These are phyloP conservation scores for Lymantria dispar DNA, from an alignment of 2,888 invertebrate genomes.

Conservation along the genomic window DNA sequence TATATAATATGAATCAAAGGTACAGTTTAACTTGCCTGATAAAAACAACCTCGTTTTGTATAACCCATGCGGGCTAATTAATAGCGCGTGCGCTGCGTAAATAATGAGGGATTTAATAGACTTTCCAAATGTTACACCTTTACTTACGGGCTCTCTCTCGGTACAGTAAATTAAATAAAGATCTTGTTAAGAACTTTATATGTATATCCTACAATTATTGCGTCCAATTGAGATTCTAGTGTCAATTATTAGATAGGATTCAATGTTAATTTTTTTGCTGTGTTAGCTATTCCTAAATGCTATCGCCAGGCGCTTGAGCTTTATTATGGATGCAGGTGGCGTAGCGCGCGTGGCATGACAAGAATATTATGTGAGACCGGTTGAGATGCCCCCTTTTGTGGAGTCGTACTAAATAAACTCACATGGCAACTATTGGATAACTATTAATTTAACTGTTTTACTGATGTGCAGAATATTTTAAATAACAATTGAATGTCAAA, in stretches of 20 bases:
- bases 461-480: conserved; percentile 42
- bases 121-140: conserved; percentile 31
- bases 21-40: conserved; percentile 28
- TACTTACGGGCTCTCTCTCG: conserved; percentile 9
- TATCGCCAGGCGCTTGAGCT: conserved; percentile 56
- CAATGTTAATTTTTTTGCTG: conserved; percentile 8
- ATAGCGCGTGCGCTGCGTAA: conserved; percentile 51
- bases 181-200: not conserved
- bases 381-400: conserved; percentile 60
- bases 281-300: conserved; percentile 44
- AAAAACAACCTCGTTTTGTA: conserved; percentile 55
- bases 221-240: no score
- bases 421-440: conserved; percentile 42
- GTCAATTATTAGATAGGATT: not conserved
- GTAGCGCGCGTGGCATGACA: conserved; percentile 62
- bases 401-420: conserved; percentile 42
- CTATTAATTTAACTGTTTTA: conserved; percentile 40
- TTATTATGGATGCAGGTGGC: conserved; percentile 71
- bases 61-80: conserved; percentile 62
- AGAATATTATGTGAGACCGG: conserved; percentile 66
- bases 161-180: not conserved
- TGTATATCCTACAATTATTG: not conserved
- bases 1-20: conserved; percentile 42
- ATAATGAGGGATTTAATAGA: conserved; percentile 46
- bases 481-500: conserved; percentile 50